Base-by-base conservation (phyloP, 2,888 invertebrate species). In the Drosophila longiperda region DNA sequence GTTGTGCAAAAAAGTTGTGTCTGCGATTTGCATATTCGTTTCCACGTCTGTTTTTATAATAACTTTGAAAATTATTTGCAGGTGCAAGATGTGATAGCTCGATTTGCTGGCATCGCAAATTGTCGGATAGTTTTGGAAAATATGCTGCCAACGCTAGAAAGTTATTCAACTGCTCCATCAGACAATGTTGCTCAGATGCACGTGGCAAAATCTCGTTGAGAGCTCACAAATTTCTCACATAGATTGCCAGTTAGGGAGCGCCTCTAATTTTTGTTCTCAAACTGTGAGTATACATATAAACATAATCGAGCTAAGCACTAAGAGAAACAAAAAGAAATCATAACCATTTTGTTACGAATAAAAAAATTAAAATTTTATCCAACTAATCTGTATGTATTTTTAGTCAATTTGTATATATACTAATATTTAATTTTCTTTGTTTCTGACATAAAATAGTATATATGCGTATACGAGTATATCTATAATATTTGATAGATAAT, bases 121-220 rank as follows among this genome's bases (percentile, higher is more conserved):
- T 80, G 78, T 17, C 34, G 38, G 49, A 73, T 2, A 48, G 57
- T 45, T 48, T 57, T 48, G 17, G 12, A 50, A 69, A 80, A 69
- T 69, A 62, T 68, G 48, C 42, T 58, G 45, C n/a, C n/a, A 59
- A 55, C 45, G 59, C 54, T 50, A 29, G 20, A 50, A 12, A 26
- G 26, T 29, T 52, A 23, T 33, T 15, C 26, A 50, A 23, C 26
- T 26, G 23, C n/a, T 26, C 23, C 26, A n/a, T 34, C 50, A 58
- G 48, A 29, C 42, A 29, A 9, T 49, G 34, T 36, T 64, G 52
- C 53, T 45, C 20, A 42, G 33, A 29, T 62, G 59, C 45, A 68
- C 60, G 70, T 65, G 42, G 45, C 42, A 34, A 38, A 49, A 63
- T 57, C 26, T 68, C 26, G 55, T 40, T 75, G n/a, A 45, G 29